phyloP scores from a whole-genome alignment of 2,888 invertebrate species.

The Amiota communis region DNA sequence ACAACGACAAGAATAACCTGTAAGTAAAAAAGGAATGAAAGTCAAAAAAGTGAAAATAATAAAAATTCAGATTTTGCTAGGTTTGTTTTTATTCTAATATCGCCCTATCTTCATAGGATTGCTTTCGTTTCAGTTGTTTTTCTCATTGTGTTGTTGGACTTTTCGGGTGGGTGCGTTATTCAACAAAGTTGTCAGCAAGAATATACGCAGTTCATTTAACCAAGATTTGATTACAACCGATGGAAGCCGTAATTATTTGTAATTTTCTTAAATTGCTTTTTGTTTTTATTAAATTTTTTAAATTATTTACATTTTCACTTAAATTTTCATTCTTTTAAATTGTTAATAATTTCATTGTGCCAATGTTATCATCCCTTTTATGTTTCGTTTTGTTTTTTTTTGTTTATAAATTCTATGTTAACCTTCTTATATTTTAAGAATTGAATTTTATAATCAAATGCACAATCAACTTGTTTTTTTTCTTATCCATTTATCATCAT shows the following conservation, averaged over 20 bases:
- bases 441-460: too few species aligned
- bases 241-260: conserved; percentile 7
- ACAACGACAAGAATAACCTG: conserved; percentile 54
- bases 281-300: too few species aligned
- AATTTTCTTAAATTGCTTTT: not conserved
- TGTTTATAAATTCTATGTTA: too few species aligned
- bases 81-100: conserved; percentile 18
- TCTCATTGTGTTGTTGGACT: conserved; percentile 5
- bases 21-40: conserved; percentile 43
- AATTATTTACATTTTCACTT: too few species aligned
- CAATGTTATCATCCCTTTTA: too few species aligned
- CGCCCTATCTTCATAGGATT: conserved; percentile 31
- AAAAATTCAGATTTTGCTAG: not conserved
- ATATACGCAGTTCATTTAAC: conserved; percentile 27
- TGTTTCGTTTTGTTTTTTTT: too few species aligned
- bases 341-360: not conserved
- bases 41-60: not conserved
- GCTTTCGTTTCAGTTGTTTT: not conserved
- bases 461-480: conserved; percentile 4
- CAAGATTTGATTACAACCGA: conserved; percentile 20
- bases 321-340: not conserved
- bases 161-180: not conserved
- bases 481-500: conserved; percentile 27
- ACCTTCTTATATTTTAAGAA: too few species aligned
- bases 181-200: not conserved